Evolutionary conservation across 2,888 invertebrate species (phyloP).

Genomic region (Hipparchia sbordonii): DNA sequence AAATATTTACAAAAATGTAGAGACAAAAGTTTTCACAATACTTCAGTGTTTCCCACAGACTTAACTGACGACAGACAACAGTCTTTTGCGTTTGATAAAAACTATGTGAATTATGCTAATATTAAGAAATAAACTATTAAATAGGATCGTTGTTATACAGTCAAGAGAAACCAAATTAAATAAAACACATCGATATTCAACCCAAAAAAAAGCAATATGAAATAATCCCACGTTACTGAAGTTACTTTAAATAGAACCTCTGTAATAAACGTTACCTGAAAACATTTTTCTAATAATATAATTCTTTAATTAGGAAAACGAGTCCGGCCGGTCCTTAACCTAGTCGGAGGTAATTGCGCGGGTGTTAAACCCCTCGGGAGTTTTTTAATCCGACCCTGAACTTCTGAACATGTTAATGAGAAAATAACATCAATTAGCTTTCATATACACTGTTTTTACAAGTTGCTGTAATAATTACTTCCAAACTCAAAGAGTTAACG

Average conservation of each 20-base stretch:
- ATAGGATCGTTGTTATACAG: not conserved
- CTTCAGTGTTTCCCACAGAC: too few relatives aligned
- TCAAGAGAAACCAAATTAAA: too few relatives aligned
- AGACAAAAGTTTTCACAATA: too few relatives aligned
- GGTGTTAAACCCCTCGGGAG: not conserved
- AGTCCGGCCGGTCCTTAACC: constrained; percentile 1
- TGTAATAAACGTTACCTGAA: not conserved
- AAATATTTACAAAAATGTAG: too few relatives aligned
- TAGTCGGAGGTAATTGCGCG: not conserved
- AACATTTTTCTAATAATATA: not conserved
- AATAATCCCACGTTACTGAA: not conserved
- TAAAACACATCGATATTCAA: not conserved
- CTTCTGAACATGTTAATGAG: not conserved
- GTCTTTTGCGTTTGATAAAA: too few relatives aligned
- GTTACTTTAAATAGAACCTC: not conserved
- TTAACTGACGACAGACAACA: too few relatives aligned
- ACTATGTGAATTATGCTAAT: too few relatives aligned
- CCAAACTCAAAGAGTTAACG: not conserved
- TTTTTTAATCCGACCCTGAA: constrained; percentile 11
- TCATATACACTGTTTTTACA: not conserved
- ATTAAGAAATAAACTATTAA: too few relatives aligned
- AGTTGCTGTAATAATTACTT: not conserved
- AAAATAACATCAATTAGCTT: constrained; percentile 1
- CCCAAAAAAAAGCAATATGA: not conserved
- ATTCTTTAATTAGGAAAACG: constrained; percentile 5